Conservation (phyloP, 2,888 invertebrate species). For the Chymomyza amoena region DNA sequence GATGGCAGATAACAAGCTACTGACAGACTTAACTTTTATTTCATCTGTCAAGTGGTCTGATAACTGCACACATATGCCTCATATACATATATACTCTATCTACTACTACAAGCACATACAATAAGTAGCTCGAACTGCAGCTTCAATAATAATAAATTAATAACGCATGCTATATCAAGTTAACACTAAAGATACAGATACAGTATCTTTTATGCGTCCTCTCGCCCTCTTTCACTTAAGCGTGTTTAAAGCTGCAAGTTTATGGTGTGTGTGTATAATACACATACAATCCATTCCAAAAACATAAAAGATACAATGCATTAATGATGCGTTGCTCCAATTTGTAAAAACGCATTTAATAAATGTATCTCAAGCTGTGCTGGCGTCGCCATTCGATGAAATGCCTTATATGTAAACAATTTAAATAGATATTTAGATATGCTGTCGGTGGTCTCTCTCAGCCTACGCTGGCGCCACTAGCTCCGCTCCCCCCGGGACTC, state of each 20-base stretch:
- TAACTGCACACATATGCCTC: neutral
- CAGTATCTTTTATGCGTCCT: neutral
- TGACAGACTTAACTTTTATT: slow-evolving; percentile 23
- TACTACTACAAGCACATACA: neutral
- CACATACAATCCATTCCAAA: neutral
- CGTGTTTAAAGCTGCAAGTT: no score
- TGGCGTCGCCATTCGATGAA: slow-evolving; percentile 20
- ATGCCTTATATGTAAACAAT: slow-evolving; percentile 68
- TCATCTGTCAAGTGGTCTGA: neutral
- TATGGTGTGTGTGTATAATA: neutral
- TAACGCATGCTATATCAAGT: slow-evolving; percentile 63
- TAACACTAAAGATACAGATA: slow-evolving; percentile 46
- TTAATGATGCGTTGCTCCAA: slow-evolving; percentile 58
- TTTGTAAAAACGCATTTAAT: slow-evolving; percentile 65
- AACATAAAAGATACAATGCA: slow-evolving; percentile 36
- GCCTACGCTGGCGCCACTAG: slow-evolving; percentile 75
- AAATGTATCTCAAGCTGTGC: slow-evolving; percentile 71
- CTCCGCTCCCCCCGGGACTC: slow-evolving; percentile 14
- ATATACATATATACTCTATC: no score
- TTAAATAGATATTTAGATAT: slow-evolving; percentile 69
- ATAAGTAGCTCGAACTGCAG: slow-evolving; percentile 5
- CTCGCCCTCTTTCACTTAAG: neutral
- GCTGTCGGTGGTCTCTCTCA: slow-evolving; percentile 36
- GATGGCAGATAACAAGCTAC: slow-evolving; percentile 24
- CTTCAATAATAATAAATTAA: slow-evolving; percentile 55